Evolutionary conservation across 2,888 invertebrate species (phyloP).

Genomic region (Chrysolina americana): DNA sequence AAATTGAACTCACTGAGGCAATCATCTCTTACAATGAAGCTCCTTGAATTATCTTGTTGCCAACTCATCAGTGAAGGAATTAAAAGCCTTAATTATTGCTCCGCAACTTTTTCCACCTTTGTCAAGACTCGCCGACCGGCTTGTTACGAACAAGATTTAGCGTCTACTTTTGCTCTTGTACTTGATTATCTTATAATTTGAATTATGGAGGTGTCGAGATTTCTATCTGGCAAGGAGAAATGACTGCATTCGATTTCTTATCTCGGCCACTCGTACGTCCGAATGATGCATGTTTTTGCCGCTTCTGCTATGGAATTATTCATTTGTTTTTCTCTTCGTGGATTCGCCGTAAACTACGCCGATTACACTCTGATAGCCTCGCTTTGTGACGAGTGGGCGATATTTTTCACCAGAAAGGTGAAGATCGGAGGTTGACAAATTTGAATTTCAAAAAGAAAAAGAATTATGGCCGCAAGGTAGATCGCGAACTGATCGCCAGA

Average conservation of each 20-base stretch:
- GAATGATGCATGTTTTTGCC: slow-evolving; percentile 40
- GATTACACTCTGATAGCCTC: slow-evolving; percentile 19
- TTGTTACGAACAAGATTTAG: slow-evolving; percentile 39
- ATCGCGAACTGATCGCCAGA: no score
- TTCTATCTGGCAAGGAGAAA: slow-evolving; percentile 45
- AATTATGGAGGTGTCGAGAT: slow-evolving; percentile 52
- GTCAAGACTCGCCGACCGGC: slow-evolving; percentile 22
- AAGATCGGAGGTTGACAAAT: no score
- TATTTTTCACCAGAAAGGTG: background rate
- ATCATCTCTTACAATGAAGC: background rate
- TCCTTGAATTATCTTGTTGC: slow-evolving; percentile 22
- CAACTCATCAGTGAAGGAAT: slow-evolving; percentile 15
- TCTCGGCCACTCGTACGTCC: slow-evolving; percentile 46
- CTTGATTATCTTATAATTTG: slow-evolving; percentile 52
- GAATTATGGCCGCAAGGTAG: no score
- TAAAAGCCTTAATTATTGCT: slow-evolving; percentile 22
- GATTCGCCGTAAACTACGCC: slow-evolving; percentile 32
- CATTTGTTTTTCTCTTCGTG: slow-evolving; percentile 36
- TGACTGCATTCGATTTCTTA: slow-evolving; percentile 47
- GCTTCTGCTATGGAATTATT: slow-evolving; percentile 29
- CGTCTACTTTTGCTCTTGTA: slow-evolving; percentile 32
- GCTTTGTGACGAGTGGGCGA: background rate
- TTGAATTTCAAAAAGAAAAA: no score
- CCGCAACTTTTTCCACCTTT: slow-evolving; percentile 19
- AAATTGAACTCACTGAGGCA: slow-evolving; percentile 14